phyloP scores from a whole-genome alignment of 2,797 vertebrate species.

The Sylvilagus floridanus region DNA sequence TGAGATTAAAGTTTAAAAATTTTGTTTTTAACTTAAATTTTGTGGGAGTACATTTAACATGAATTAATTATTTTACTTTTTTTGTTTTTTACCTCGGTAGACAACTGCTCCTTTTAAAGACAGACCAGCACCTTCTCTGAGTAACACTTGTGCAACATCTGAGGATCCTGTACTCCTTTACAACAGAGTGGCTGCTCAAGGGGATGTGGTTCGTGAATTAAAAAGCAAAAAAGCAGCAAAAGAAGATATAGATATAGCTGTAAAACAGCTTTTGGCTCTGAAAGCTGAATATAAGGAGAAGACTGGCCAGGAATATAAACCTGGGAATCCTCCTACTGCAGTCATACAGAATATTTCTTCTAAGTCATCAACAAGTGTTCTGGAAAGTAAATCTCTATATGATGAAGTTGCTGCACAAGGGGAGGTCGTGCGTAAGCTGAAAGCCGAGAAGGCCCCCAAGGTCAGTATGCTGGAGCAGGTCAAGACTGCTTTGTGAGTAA shows the following conservation, averaged over 20 bases:
- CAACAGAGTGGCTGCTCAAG: slow-evolving; percentile 91
- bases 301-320: slow-evolving; percentile 95
- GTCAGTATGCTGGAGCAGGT: slow-evolving; percentile 83
- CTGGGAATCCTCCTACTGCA: slow-evolving; percentile 84
- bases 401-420: slow-evolving; percentile 92
- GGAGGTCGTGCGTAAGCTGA: slow-evolving; percentile 94
- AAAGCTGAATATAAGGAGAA: slow-evolving; percentile 93
- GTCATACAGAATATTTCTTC: slow-evolving; percentile 59
- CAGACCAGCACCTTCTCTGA: slow-evolving; percentile 64
- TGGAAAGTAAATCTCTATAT: slow-evolving; percentile 86
- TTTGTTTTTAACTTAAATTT: slow-evolving; percentile 7
- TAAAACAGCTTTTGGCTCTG: slow-evolving; percentile 93
- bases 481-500: accelerated
- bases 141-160: not conserved
- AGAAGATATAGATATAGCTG: slow-evolving; percentile 93
- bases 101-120: slow-evolving; percentile 74
- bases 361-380: slow-evolving; percentile 42
- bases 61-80: not conserved
- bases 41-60: not conserved
- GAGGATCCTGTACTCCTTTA: slow-evolving; percentile 87
- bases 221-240: slow-evolving; percentile 94
- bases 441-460: slow-evolving; percentile 94
- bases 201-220: slow-evolving; percentile 93
- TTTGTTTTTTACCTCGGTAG: slow-evolving; percentile 73
- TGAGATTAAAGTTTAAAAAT: not conserved